These are phyloP conservation scores for Leptinotarsa peninsularis DNA, from an alignment of 2,888 invertebrate species.

Conservation along the genomic window DNA sequence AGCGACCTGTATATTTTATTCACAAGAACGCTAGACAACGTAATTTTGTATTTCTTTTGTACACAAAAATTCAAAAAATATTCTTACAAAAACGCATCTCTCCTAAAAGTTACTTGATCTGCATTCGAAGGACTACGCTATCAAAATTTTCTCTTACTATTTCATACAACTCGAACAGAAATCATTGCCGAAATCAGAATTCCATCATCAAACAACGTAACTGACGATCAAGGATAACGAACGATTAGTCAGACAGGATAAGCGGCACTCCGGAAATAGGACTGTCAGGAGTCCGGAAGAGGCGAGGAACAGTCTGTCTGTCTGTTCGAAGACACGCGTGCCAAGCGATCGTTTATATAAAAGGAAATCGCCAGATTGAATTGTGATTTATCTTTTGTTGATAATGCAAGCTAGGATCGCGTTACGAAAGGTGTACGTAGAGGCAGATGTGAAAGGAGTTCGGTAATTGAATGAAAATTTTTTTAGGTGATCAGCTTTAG, in stretches of 20 bases:
- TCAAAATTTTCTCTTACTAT: no score
- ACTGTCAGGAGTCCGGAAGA: constrained; percentile 61
- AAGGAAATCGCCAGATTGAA: constrained; percentile 52
- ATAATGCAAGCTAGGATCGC: constrained; percentile 7
- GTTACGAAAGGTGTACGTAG: constrained; percentile 25
- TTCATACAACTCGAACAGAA: no score
- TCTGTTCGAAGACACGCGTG: constrained; percentile 57
- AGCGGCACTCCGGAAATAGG: constrained; percentile 59
- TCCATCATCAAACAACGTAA: constrained; percentile 17
- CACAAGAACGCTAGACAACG: no score
- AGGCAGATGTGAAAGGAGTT: constrained; percentile 23
- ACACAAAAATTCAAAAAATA: no score
- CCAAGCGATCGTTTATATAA: constrained; percentile 53
- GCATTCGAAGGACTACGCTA: no score
- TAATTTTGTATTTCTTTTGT: no score
- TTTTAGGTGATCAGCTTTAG: no score
- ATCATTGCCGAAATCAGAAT: constrained; percentile 1
- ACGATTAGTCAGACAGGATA: constrained; percentile 56
- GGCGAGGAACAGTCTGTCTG: constrained; percentile 57
- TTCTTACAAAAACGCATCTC: no score
- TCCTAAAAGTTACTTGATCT: no score
- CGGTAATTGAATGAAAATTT: constrained; percentile 2
- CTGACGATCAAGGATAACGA: constrained; percentile 39
- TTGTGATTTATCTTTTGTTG: constrained; percentile 45
- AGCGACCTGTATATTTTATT: no score